These are phyloP conservation scores for Serranus cabrilla DNA, from an alignment of 2,797 vertebrate species.

Conservation along the genomic window DNA sequence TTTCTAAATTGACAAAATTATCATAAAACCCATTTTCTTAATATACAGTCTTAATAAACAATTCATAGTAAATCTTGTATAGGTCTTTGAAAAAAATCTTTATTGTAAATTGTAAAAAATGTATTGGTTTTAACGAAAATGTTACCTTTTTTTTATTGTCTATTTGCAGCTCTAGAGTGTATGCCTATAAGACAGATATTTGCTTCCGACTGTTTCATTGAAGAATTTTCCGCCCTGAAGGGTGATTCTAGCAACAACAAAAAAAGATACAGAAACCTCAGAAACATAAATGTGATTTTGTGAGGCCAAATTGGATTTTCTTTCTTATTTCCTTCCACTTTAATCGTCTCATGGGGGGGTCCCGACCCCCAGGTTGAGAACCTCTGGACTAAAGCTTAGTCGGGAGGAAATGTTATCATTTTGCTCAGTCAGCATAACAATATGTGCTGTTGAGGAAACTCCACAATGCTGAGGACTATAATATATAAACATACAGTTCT, in stretches of 20 bases:
- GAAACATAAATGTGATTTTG: neutral
- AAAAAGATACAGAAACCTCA: neutral
- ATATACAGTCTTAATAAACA: too few species aligned
- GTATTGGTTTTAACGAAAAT: too few species aligned
- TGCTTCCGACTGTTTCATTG: neutral
- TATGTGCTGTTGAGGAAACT: neutral
- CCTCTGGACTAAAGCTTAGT: neutral
- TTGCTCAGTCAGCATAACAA: slow-evolving; percentile 9
- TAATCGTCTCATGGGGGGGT: neutral
- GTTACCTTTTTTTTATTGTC: too few species aligned
- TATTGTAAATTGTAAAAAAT: too few species aligned
- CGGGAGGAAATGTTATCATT: slow-evolving; percentile 6
- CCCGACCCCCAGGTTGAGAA: neutral
- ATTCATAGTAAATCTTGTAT: too few species aligned
- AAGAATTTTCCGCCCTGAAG: neutral
- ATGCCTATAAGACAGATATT: neutral
- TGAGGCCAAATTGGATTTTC: slow-evolving; percentile 5
- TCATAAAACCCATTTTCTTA: too few species aligned
- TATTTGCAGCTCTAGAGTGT: too few species aligned
- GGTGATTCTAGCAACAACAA: neutral
- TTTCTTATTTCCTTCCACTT: neutral
- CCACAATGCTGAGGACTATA: neutral
- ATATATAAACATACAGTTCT: neutral
- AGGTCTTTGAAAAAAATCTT: too few species aligned
- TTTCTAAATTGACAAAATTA: too few species aligned